Evolutionary conservation across 2,888 invertebrate genomes (phyloP), one percentile per base, ranked within the genome.

Genomic region (Nomada fabriciana): DNA sequence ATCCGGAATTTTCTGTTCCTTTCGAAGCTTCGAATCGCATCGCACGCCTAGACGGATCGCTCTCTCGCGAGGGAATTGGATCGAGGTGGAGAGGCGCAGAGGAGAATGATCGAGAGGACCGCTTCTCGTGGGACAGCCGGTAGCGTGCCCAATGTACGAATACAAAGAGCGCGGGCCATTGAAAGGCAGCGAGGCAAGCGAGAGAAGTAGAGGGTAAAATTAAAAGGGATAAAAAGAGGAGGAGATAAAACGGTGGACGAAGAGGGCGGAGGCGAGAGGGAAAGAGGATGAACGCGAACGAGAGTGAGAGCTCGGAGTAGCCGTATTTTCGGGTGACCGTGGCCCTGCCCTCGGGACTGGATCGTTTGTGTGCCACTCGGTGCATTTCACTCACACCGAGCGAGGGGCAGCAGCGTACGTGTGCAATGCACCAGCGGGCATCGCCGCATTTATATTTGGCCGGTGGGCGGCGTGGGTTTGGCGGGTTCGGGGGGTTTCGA

Each of bases 311-410:
- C 70, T 64, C 75, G 89, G 85, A 78, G 88, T 85, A 88, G 86
- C 88, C 85, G 89, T 91, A 91, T 93, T 93, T 93, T 93, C 85
- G 93, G 93, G 88, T 91, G 93, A 90, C 93, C 93, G 87, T 93
- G 93, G 93, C 93, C 93, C 91, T 92, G 92, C 93, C 91, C 91
- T 91, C 90, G 88, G 88, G 86, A 84, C 81, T 55, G 76, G 67
- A 76, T 76, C 82, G 88, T 88, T 86, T 88, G 86, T 88, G 86
- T 89, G 86, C 88, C 86, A 89, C 84, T 86, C 87, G 85, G 86
- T 90, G 88, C 89, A 89, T 86, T 87, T 85, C 82, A 86, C 76
- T 57, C 60, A 60, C 76, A 69, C 70, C 25, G 23, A 59, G 53
- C 10, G 50, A 67, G 78, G 13, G 9, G 47, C 47, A 15, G 47